phyloP scores from a whole-genome alignment of 2,888 invertebrate species.

The Campoplex nolae region DNA sequence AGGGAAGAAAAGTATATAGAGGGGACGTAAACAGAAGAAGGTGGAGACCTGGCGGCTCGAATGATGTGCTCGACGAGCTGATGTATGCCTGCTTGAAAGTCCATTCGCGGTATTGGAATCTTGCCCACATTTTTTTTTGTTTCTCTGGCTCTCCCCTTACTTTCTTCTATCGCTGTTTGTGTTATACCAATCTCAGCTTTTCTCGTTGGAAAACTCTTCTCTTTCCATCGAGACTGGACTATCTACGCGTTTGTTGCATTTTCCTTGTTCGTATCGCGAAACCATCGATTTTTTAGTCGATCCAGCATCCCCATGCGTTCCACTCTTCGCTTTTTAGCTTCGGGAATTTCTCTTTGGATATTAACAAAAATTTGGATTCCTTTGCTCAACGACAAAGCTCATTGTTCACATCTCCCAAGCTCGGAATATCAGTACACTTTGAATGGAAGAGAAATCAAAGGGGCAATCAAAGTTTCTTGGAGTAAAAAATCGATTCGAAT shows the following conservation, averaged over 20 bases:
- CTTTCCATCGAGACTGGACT: neutral
- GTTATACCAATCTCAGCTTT: slow-evolving; percentile 25
- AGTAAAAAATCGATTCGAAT: neutral
- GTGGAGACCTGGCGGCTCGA: slow-evolving; percentile 55
- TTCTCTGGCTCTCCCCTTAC: slow-evolving; percentile 10
- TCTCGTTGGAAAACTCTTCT: slow-evolving; percentile 19
- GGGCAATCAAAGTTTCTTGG: neutral
- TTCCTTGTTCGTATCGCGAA: slow-evolving; percentile 34
- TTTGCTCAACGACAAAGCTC: neutral
- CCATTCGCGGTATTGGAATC: slow-evolving; percentile 83
- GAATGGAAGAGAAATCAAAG: neutral
- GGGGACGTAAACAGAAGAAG: slow-evolving; percentile 51
- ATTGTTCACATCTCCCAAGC: neutral
- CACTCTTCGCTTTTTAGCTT: slow-evolving; percentile 5
- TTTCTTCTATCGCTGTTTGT: slow-evolving; percentile 2
- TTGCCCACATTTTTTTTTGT: slow-evolving; percentile 71
- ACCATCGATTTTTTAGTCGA: slow-evolving; percentile 49
- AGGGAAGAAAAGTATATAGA: slow-evolving; percentile 53
- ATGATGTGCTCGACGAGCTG: slow-evolving; percentile 72
- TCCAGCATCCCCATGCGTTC: slow-evolving; percentile 8
- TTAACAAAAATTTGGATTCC: slow-evolving; percentile 15
- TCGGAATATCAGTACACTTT: too few species aligned
- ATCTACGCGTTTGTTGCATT: slow-evolving; percentile 27
- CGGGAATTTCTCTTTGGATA: neutral
- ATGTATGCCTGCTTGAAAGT: slow-evolving; percentile 84